Conservation (phyloP, 2,113 vertebrate genomes). For the Craseonycteris thonglongyai region DNA sequence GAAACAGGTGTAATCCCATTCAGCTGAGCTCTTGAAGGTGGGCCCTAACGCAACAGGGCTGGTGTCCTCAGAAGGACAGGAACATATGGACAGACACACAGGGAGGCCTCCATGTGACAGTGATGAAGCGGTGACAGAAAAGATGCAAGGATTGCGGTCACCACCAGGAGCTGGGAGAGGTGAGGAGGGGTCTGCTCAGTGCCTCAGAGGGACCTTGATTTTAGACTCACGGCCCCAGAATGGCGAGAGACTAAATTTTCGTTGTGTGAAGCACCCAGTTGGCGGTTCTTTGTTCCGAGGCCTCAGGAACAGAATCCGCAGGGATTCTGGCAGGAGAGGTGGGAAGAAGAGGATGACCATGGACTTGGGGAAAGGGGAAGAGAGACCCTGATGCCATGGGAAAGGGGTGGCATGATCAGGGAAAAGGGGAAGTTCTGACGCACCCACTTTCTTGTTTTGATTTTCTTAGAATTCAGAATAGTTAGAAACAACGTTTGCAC, state of each 20-base stretch:
- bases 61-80: neutral
- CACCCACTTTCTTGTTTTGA: slow-evolving; percentile 29
- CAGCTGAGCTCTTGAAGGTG: neutral
- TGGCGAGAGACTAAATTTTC: neutral
- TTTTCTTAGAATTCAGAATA: slow-evolving; percentile 63
- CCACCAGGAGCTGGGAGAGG: neutral
- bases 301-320: neutral
- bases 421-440: slow-evolving; percentile 37
- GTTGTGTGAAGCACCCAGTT: neutral
- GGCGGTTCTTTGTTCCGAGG: neutral
- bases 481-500: neutral
- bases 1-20: neutral
- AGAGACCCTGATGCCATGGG: neutral
- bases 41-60: neutral
- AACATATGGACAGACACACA: neutral
- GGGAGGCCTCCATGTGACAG: rapidly evolving
- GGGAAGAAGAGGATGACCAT: neutral
- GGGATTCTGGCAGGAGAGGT: neutral
- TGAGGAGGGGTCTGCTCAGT: rapidly evolving
- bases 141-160: rapidly evolving
- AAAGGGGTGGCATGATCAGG: neutral
- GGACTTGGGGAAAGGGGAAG: slow-evolving; percentile 39
- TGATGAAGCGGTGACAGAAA: rapidly evolving
- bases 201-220: neutral
- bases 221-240: neutral